phyloP scores from a whole-genome alignment of 2,797 vertebrate genomes.

The Malurus leucopterus region DNA sequence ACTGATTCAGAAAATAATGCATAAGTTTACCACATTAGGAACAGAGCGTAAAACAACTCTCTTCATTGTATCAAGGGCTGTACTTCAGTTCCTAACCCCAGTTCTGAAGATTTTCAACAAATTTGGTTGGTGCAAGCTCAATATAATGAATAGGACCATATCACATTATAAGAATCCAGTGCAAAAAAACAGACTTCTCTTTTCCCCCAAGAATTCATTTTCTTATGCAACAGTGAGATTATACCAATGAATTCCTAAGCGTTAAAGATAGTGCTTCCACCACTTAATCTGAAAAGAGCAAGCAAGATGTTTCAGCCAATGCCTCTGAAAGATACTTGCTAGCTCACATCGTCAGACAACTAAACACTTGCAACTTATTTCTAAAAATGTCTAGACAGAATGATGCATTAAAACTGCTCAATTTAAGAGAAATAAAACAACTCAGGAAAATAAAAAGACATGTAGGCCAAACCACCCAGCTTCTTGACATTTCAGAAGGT shows the following conservation, averaged over 20 bases:
- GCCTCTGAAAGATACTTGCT: background rate
- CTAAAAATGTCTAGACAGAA: background rate
- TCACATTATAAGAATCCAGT: background rate
- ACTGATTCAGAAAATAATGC: slow-evolving; percentile 41
- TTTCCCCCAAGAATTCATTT: background rate
- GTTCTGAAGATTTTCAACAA: background rate
- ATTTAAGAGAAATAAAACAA: slow-evolving; percentile 31
- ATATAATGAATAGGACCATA: background rate
- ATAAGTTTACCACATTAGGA: slow-evolving; percentile 16
- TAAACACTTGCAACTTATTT: background rate
- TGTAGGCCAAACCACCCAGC: background rate
- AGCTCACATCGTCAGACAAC: background rate
- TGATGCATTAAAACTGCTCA: slow-evolving; percentile 29
- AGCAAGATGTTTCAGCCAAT: slow-evolving; percentile 6
- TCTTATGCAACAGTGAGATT: background rate
- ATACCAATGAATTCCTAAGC: background rate
- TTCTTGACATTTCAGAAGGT: slow-evolving; percentile 20
- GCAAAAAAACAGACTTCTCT: background rate
- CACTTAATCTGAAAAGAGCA: background rate
- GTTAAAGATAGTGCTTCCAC: background rate
- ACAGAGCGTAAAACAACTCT: background rate
- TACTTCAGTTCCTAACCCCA: background rate
- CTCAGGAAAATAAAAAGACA: background rate
- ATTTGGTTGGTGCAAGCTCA: background rate
- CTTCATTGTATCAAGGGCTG: background rate